Base-by-base conservation (phyloP, 2,113 vertebrate species). In the Barbus barbus region DNA sequence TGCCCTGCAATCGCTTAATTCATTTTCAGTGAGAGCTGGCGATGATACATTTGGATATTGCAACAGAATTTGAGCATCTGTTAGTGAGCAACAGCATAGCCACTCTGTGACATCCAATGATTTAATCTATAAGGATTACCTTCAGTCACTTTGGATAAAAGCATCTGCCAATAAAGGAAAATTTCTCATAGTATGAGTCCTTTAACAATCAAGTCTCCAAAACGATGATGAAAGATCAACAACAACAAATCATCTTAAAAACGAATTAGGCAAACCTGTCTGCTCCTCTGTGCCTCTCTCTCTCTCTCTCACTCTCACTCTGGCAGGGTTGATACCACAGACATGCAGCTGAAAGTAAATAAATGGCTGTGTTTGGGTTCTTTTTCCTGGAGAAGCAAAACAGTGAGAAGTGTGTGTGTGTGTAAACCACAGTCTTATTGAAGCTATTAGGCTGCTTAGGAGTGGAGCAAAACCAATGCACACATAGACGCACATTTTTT, bases 341-440 rank as follows among this genome's bases (percentile, higher is more conserved):
- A 88, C 86, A 84, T 80, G 84, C 82, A 92, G 85, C 92, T 91
- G 84, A 93, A 92, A 93, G 89, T 93, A 93, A 93, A 93, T 93
- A 93, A 92, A 94, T 92, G 78, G 88, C 90, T 86, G 88, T 93
- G 94, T 90, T 94, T 82, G 69, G 89, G 88, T 89, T 92, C 89
- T 91, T 93, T 92, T 90, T 91, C 86, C 88, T 89, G 87, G 91
- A 91, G 91, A 91, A 90, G 89, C 92, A 92, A 86, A 92, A 91
- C 91, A 91, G 90, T 53, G 22, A 83, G 85, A 91, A 88, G 83
- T 90, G 89, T 91, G 85, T 38, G 87, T 87, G 61, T 91, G 91
- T 92, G 91, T 93, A 92, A 93, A 94, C 94, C 93, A 91, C 93
- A 94, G 91, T 91, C 93, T 94, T 93, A 93, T 93, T 94, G 93